Conservation (phyloP, 2,888 invertebrate genomes). For the Tryphoninae sp. region DNA sequence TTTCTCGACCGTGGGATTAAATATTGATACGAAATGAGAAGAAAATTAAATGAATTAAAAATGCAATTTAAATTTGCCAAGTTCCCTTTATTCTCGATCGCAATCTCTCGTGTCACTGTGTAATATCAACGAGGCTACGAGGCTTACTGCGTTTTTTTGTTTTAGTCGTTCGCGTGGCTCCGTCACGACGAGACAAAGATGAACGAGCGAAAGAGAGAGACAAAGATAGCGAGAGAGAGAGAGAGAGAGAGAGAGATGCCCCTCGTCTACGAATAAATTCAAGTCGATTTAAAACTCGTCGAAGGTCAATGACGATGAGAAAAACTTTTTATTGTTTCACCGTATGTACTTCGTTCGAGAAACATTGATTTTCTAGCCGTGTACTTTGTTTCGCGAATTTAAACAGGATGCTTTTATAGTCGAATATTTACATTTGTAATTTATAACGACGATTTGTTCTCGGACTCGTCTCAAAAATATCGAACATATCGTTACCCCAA, state of each 20-base stretch:
- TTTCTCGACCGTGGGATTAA: neutral
- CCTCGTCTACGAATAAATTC: neutral
- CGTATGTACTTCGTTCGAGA: neutral
- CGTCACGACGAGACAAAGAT: neutral
- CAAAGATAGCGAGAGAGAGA: neutral
- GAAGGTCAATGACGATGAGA: constrained; percentile 7
- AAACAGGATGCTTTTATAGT: too few relatives aligned
- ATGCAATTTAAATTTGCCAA: neutral
- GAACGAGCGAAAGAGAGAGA: neutral
- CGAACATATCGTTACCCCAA: neutral
- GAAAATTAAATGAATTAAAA: too few relatives aligned
- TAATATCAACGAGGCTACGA: constrained; percentile 18
- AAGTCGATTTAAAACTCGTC: neutral
- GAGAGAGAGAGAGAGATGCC: neutral
- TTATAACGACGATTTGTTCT: constrained; percentile 1
- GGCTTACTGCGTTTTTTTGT: neutral
- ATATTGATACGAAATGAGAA: too few relatives aligned
- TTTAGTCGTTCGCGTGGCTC: neutral
- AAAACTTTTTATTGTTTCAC: neutral
- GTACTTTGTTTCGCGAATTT: neutral
- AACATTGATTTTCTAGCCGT: neutral
- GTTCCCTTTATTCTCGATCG: neutral
- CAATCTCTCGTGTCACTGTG: neutral
- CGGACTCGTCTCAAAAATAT: neutral
- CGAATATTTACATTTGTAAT: too few relatives aligned